Conservation (phyloP, 2,888 invertebrate genomes). For the Anaspis maculata region DNA sequence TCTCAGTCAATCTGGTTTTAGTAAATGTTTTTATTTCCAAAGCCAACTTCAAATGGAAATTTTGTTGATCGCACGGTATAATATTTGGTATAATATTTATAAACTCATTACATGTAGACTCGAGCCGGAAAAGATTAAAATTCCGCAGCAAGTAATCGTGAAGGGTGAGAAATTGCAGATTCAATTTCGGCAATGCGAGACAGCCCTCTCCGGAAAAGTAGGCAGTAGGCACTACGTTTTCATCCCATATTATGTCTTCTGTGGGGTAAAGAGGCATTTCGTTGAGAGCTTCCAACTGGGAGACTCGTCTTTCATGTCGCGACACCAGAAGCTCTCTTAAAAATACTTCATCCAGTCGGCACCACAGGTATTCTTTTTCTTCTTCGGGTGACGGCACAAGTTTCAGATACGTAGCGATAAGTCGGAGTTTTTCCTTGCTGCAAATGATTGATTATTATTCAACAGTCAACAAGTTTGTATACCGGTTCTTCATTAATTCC, state of each 20-base stretch:
- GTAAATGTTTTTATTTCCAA: too few species aligned
- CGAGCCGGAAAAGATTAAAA: constrained; percentile 93
- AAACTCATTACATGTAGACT: constrained; percentile 82
- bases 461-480: neutral
- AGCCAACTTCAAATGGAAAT: too few species aligned
- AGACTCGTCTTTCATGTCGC: constrained; percentile 79
- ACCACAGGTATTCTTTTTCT: constrained; percentile 62
- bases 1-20: too few species aligned
- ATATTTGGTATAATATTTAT: neutral
- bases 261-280: constrained; percentile 98
- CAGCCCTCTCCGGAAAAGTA: constrained; percentile 95
- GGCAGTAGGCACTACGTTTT: constrained; percentile 95
- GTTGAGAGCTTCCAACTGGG: constrained; percentile 90
- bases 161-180: constrained; percentile 94
- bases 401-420: constrained; percentile 80
- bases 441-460: constrained; percentile 19
- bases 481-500: neutral
- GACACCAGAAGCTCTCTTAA: constrained; percentile 81
- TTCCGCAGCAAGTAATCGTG: constrained; percentile 97
- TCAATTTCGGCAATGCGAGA: constrained; percentile 92
- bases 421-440: constrained; percentile 69
- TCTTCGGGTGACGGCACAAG: constrained; percentile 71
- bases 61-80: too few species aligned
- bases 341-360: constrained; percentile 70
- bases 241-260: constrained; percentile 97